These are phyloP conservation scores for Cygnus atratus DNA, from an alignment of 2,113 vertebrate species.

Conservation along the genomic window DNA sequence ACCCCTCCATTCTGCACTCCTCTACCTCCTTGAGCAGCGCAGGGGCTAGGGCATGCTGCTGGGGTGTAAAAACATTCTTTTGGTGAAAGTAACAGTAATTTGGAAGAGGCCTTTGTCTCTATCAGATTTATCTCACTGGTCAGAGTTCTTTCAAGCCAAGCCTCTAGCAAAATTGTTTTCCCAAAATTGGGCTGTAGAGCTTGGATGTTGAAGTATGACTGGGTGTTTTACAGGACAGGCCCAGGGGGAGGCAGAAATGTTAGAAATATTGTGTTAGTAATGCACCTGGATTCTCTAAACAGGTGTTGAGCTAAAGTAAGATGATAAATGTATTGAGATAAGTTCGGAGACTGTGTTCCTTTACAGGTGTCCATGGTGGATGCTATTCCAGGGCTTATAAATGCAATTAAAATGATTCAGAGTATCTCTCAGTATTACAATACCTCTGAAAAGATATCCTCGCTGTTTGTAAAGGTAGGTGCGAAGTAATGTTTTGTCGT, in stretches of 20 bases:
- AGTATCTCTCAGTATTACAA: constrained; percentile 92
- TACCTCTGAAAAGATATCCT: constrained; percentile 93
- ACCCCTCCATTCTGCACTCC: background rate
- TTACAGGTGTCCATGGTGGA: constrained; percentile 90
- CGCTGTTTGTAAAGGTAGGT: constrained; percentile 92
- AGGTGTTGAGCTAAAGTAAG: background rate
- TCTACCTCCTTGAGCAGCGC: background rate
- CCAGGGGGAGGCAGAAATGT: background rate
- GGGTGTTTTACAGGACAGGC: background rate
- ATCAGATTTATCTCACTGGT: background rate
- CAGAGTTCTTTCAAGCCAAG: background rate
- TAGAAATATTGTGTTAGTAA: background rate
- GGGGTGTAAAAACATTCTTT: accelerated
- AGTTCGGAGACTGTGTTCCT: background rate
- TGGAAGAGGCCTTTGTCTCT: background rate
- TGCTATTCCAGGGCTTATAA: constrained; percentile 90
- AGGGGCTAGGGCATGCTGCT: background rate
- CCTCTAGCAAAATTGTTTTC: background rate
- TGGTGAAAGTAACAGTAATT: background rate
- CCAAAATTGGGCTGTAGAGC: background rate
- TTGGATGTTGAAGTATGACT: background rate
- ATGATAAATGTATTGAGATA: background rate
- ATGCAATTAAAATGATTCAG: constrained; percentile 92
- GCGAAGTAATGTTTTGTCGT: background rate
- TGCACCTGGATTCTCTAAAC: background rate